These are phyloP conservation scores for Junonia oenone DNA, from an alignment of 2,888 invertebrate species.

Conservation along the genomic window DNA sequence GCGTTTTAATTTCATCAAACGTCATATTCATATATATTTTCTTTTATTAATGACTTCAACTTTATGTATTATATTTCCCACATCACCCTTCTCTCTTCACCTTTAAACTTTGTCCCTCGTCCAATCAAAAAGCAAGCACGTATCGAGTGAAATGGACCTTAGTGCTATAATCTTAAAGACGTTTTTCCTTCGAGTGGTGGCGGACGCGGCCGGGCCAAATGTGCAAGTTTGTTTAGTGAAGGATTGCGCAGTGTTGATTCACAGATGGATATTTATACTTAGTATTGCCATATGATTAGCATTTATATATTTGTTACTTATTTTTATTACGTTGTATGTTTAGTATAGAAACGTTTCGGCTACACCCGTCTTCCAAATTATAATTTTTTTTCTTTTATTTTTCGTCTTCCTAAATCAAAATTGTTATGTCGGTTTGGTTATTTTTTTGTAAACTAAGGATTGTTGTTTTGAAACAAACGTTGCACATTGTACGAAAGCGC, in stretches of 20 bases:
- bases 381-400: conserved; percentile 32
- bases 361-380: conserved; percentile 58
- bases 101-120: background rate
- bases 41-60: no score
- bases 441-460: conserved; percentile 11
- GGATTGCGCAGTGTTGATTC: conserved; percentile 24
- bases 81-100: background rate
- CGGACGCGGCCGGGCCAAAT: conserved; percentile 32
- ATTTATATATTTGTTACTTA: conserved; percentile 38
- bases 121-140: conserved; percentile 3
- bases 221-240: conserved; percentile 45
- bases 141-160: conserved; percentile 16
- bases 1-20: no score
- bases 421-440: conserved; percentile 28
- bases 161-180: conserved; percentile 15
- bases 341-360: conserved; percentile 33
- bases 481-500: conserved; percentile 53
- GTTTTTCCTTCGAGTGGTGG: conserved; percentile 31
- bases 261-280: conserved; percentile 31
- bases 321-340: conserved; percentile 23
- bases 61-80: background rate
- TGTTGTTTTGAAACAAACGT: conserved; percentile 47
- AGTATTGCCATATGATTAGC: conserved; percentile 51
- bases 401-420: conserved; percentile 42
- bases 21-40: no score